A percentile compares a stretch with the other conserved stretches of the same genome.
These are phyloP conservation scores for Aleiodes sp. DNA, from an alignment of 1,140 invertebrate species.

Conservation along the genomic window DNA sequence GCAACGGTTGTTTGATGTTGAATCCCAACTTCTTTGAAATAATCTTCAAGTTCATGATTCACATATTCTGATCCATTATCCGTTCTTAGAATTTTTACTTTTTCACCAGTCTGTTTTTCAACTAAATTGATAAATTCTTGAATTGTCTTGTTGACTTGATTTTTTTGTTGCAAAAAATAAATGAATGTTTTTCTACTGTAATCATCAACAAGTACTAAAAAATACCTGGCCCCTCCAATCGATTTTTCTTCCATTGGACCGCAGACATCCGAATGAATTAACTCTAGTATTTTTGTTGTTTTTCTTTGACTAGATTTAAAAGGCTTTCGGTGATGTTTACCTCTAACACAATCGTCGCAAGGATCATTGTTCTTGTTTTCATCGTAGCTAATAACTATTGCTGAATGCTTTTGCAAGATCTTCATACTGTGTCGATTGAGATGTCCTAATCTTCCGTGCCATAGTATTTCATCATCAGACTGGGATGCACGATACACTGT, in stretches of 20 bases:
- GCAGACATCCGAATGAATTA: background rate
- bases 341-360: background rate
- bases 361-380: background rate
- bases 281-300: background rate
- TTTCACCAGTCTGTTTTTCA: conserved; percentile 36
- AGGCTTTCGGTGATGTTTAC: background rate
- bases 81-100: conserved; percentile 39
- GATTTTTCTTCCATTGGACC: background rate
- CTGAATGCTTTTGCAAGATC: background rate
- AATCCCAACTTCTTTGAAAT: conserved; percentile 34
- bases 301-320: background rate
- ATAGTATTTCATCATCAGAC: background rate
- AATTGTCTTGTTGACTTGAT: background rate
- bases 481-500: background rate
- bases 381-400: background rate
- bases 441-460: background rate
- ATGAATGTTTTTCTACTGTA: background rate
- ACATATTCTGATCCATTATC: conserved; percentile 46
- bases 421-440: background rate
- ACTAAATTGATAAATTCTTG: conserved; percentile 22
- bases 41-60: conserved; percentile 34
- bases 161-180: background rate
- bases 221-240: background rate
- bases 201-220: background rate
- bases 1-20: conserved; percentile 41